phyloP scores from a whole-genome alignment of 2,888 invertebrate genomes.

The Lapara coniferarum region DNA sequence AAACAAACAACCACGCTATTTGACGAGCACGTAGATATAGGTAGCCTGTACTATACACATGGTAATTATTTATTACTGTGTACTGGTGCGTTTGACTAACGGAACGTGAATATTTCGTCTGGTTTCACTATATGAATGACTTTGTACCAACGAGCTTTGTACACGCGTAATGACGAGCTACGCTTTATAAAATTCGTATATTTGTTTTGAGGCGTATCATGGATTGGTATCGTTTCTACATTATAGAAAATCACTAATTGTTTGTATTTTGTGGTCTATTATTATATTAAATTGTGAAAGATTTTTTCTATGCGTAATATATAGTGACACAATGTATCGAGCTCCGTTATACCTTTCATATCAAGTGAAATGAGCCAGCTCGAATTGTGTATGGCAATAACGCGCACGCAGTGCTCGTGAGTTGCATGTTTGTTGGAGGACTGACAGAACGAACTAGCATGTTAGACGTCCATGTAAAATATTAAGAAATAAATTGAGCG shows the following conservation, averaged over 20 bases:
- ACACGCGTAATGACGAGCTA: slow-evolving; percentile 38
- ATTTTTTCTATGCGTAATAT: slow-evolving; percentile 26
- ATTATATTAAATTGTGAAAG: slow-evolving; percentile 27
- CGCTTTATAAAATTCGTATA: slow-evolving; percentile 21
- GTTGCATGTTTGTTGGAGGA: slow-evolving; percentile 37
- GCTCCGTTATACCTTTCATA: slow-evolving; percentile 53
- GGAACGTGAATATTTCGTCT: slow-evolving; percentile 68
- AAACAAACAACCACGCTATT: slow-evolving; percentile 25
- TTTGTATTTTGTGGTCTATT: slow-evolving; percentile 40
- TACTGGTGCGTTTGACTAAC: slow-evolving; percentile 61
- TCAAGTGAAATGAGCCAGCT: slow-evolving; percentile 64
- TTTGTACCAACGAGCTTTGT: slow-evolving; percentile 51
- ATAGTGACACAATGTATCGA: slow-evolving; percentile 52
- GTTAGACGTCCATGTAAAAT: slow-evolving; percentile 40
- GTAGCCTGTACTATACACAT: slow-evolving; percentile 18
- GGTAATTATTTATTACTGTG: slow-evolving; percentile 39
- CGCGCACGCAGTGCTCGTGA: slow-evolving; percentile 53
- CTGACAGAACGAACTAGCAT: slow-evolving; percentile 29
- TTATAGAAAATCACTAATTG: background rate
- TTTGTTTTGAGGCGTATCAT: background rate
- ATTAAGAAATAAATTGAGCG: slow-evolving; percentile 49
- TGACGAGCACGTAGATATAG: slow-evolving; percentile 26
- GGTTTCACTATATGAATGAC: slow-evolving; percentile 57
- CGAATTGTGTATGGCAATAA: slow-evolving; percentile 68
- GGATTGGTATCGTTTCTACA: too few relatives aligned